Evolutionary conservation across 2,113 vertebrate genomes (phyloP).

Genomic region (Dasyornis broadbenti): DNA sequence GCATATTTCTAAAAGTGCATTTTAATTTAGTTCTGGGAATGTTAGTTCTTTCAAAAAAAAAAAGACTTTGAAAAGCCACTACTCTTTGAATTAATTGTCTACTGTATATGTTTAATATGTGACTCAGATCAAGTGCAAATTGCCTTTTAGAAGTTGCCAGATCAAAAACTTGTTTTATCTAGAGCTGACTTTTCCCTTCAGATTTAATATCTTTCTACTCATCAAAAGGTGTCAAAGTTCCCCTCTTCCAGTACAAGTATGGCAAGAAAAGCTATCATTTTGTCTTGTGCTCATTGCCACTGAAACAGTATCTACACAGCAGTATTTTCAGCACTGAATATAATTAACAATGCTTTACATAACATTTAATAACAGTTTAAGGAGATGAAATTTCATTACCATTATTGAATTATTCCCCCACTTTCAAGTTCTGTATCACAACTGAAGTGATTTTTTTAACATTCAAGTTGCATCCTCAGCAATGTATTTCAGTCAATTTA

Average conservation of each 20-base stretch:
- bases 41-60: background rate
- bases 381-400: background rate
- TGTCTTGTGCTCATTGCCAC: background rate
- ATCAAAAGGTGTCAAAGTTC: background rate
- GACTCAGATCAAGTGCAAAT: slow-evolving; percentile 27
- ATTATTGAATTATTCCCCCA: background rate
- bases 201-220: background rate
- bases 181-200: background rate
- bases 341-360: slow-evolving; percentile 1
- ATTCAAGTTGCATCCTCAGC: slow-evolving; percentile 10
- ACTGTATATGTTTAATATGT: slow-evolving; percentile 11
- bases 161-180: slow-evolving; percentile 42
- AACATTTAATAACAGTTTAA: background rate
- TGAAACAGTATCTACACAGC: background rate
- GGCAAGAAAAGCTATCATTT: background rate
- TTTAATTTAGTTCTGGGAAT: background rate
- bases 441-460: background rate
- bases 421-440: background rate
- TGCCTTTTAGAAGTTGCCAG: background rate
- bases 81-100: slow-evolving; percentile 1
- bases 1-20: background rate
- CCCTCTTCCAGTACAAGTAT: background rate
- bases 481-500: slow-evolving; percentile 8
- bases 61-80: background rate
- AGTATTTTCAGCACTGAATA: background rate